Conservation (phyloP, 2,888 invertebrate species). For the Liopterus haemorrhoidalis region DNA sequence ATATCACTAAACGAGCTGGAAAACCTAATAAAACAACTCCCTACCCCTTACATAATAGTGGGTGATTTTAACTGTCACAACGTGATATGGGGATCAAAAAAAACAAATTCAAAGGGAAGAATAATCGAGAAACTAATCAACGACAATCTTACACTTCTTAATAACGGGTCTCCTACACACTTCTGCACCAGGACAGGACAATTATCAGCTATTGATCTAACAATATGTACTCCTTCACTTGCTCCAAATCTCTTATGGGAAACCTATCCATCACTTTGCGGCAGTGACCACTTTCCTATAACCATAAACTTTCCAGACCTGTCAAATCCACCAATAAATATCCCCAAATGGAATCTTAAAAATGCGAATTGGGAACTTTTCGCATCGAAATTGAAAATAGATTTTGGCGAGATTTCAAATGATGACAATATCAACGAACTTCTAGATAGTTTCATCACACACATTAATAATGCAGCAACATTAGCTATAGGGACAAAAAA, state of each 20-base stretch:
- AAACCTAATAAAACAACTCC: conserved; percentile 28
- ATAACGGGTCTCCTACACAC: conserved; percentile 21
- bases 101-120: conserved; percentile 26
- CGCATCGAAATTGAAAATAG: no score
- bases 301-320: neutral
- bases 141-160: conserved; percentile 20
- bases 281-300: conserved; percentile 30
- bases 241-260: conserved; percentile 17
- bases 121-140: conserved; percentile 26
- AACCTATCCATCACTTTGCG: conserved; percentile 8
- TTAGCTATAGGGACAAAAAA: conserved; percentile 1
- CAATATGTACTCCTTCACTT: conserved; percentile 19
- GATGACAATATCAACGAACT: neutral
- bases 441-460: neutral
- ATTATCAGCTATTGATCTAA: conserved; percentile 25
- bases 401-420: neutral
- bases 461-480: neutral
- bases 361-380: conserved; percentile 1
- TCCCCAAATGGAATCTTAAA: conserved; percentile 6
- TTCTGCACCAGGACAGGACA: conserved; percentile 23
- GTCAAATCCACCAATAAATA: no score
- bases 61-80: conserved; percentile 33
- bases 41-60: conserved; percentile 29
- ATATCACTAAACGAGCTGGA: conserved; percentile 12
- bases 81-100: conserved; percentile 25